Percentiles rank a stretch among this genome's conserved stretches.
phyloP scores from a whole-genome alignment of 1,140 invertebrate genomes.

The Phortica variegata region DNA sequence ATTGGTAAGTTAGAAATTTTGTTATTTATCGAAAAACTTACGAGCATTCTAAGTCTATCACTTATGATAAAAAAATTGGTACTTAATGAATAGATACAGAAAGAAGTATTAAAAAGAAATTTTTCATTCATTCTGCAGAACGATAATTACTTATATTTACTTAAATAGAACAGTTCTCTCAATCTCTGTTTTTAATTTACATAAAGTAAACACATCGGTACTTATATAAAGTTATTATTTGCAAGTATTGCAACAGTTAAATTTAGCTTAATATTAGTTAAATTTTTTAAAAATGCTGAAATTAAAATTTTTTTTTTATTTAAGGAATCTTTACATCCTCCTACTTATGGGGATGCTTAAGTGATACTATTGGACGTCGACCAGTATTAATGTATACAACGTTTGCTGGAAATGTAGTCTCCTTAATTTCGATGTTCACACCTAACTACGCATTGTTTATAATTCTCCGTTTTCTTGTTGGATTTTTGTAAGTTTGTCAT shows the following conservation, averaged over 20 bases:
- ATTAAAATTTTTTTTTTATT: constrained; percentile 2
- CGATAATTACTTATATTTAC: too few relatives aligned
- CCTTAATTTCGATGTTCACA: constrained; percentile 59
- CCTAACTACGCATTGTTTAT: constrained; percentile 61
- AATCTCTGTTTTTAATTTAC: too few relatives aligned
- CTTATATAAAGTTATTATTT: too few relatives aligned
- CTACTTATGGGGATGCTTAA: constrained; percentile 71
- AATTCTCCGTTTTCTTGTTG: constrained; percentile 60
- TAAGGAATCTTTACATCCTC: constrained; percentile 62
- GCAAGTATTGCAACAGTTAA: too few relatives aligned
- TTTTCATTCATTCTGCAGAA: too few relatives aligned
- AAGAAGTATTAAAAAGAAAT: too few relatives aligned
- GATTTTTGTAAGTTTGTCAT: constrained; percentile 61
- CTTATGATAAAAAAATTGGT: background rate
- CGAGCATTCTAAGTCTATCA: background rate
- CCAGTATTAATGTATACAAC: constrained; percentile 59
- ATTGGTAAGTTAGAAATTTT: constrained; percentile 30
- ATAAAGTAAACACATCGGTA: too few relatives aligned
- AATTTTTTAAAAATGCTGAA: too few relatives aligned
- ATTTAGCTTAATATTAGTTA: background rate
- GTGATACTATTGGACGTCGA: constrained; percentile 65
- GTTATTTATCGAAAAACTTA: too few relatives aligned
- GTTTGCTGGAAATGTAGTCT: constrained; percentile 37
- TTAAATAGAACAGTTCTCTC: too few relatives aligned
- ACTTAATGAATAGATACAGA: too few relatives aligned